These are phyloP conservation scores for Emys orbicularis DNA, from an alignment of 2,797 vertebrate genomes.

Conservation along the genomic window DNA sequence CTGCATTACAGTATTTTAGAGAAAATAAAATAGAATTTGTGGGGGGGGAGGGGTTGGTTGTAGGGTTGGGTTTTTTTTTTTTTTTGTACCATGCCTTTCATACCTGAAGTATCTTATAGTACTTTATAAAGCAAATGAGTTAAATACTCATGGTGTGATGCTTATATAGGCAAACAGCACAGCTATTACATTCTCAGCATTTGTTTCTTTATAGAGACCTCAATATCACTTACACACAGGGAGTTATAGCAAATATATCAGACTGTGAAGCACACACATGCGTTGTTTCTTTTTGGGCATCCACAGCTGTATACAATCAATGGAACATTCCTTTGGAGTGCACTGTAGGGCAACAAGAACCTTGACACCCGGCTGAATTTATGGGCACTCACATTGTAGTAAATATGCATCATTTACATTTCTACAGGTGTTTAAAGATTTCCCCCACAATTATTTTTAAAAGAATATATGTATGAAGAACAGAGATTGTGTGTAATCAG, in stretches of 20 bases:
- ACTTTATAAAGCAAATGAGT: conserved; percentile 17
- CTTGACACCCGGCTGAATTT: conserved; percentile 71
- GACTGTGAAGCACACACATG: conserved; percentile 54
- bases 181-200: conserved; percentile 48
- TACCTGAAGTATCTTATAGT: not conserved
- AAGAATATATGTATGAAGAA: not conserved
- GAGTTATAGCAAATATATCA: conserved; percentile 55
- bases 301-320: conserved; percentile 70
- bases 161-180: conserved; percentile 9
- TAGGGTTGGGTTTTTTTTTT: not conserved
- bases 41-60: not conserved
- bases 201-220: conserved; percentile 58
- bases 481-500: conserved; percentile 58
- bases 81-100: not conserved
- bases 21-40: not conserved
- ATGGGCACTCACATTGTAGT: conserved; percentile 73
- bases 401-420: conserved; percentile 69
- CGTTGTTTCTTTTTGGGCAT: conserved; percentile 60
- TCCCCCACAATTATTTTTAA: conserved; percentile 32
- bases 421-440: conserved; percentile 76
- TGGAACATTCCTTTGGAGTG: conserved; percentile 60
- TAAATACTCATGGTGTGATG: conserved; percentile 3
- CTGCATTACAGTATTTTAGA: not conserved
- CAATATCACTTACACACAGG: conserved; percentile 60
- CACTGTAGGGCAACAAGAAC: conserved; percentile 73